Conservation (phyloP, 2,888 invertebrate species). For the Xylophagus ater region DNA sequence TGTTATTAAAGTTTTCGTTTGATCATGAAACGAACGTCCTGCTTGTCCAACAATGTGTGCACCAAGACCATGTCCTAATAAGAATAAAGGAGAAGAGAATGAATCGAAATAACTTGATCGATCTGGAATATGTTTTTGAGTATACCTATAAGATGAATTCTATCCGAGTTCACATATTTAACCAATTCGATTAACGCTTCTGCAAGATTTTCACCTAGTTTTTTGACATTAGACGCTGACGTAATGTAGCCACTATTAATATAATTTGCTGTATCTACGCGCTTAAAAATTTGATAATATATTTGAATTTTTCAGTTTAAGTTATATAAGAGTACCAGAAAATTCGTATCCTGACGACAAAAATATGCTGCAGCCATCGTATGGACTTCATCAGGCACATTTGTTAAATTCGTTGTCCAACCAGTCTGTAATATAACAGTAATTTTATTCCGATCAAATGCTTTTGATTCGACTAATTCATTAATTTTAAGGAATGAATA, state of each 20-base stretch:
- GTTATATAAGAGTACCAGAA: no score
- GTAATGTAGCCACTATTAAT: constrained; percentile 17
- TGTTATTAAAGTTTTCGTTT: constrained; percentile 7
- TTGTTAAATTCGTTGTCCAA: constrained; percentile 33
- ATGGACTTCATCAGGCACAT: no score
- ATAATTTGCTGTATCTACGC: constrained; percentile 12
- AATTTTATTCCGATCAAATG: constrained; percentile 28
- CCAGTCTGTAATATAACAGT: constrained; percentile 34
- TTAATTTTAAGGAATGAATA: constrained; percentile 27
- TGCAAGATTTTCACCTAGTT: constrained; percentile 12
- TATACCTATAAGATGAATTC: constrained; percentile 16
- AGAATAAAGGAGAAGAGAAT: no score
- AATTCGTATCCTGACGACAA: constrained; percentile 32
- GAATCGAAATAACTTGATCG: no score
- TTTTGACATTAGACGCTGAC: constrained; percentile 16
- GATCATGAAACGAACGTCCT: constrained; percentile 5
- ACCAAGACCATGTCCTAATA: constrained; percentile 16
- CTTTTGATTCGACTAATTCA: constrained; percentile 28
- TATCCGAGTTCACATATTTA: constrained; percentile 7
- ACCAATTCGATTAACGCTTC: constrained; percentile 8
- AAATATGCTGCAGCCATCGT: constrained; percentile 28
- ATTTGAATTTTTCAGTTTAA: no score
- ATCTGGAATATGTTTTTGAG: no score
- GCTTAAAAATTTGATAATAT: no score
- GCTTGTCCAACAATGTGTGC: constrained; percentile 8